Evolutionary conservation across 2,888 invertebrate species (phyloP).

Genomic region (Nephrocerus scutellatus): DNA sequence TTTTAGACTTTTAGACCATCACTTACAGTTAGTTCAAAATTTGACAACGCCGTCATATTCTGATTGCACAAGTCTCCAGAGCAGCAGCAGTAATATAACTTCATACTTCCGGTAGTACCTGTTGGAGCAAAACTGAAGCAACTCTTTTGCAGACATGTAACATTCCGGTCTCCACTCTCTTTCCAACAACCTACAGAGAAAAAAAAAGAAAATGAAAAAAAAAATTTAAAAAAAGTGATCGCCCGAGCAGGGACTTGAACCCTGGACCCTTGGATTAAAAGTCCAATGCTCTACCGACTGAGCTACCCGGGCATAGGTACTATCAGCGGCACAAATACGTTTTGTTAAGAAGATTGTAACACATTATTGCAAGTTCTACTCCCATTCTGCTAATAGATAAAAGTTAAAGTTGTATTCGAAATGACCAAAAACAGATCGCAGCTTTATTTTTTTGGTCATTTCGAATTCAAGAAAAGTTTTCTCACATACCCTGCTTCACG

Average conservation of each 20-base stretch:
- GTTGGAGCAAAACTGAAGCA: slow-evolving; percentile 55
- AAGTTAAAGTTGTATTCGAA: no score
- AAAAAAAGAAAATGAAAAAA: slow-evolving; percentile 1
- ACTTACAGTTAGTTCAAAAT: no score
- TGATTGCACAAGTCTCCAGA: slow-evolving; percentile 70
- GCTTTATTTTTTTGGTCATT: no score
- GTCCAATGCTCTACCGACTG: slow-evolving; percentile 14
- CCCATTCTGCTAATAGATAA: no score
- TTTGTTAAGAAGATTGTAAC: background rate
- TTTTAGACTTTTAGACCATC: no score
- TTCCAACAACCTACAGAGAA: slow-evolving; percentile 52
- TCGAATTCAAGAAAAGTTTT: background rate
- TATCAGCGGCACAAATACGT: background rate
- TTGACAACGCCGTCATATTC: slow-evolving; percentile 39
- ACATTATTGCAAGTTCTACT: no score
- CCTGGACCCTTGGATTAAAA: slow-evolving; percentile 14
- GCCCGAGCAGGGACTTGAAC: slow-evolving; percentile 15
- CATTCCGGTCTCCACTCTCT: slow-evolving; percentile 49
- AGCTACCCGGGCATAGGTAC: slow-evolving; percentile 10
- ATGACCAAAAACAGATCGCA: no score
- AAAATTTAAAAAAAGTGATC: slow-evolving; percentile 1
- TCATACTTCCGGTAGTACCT: slow-evolving; percentile 32
- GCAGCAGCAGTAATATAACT: slow-evolving; percentile 75
- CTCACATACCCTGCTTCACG: slow-evolving; percentile 34
- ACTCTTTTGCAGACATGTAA: slow-evolving; percentile 50